phyloP scores from a whole-genome alignment of 2,797 vertebrate species.

The Lutjanus campechanus region DNA sequence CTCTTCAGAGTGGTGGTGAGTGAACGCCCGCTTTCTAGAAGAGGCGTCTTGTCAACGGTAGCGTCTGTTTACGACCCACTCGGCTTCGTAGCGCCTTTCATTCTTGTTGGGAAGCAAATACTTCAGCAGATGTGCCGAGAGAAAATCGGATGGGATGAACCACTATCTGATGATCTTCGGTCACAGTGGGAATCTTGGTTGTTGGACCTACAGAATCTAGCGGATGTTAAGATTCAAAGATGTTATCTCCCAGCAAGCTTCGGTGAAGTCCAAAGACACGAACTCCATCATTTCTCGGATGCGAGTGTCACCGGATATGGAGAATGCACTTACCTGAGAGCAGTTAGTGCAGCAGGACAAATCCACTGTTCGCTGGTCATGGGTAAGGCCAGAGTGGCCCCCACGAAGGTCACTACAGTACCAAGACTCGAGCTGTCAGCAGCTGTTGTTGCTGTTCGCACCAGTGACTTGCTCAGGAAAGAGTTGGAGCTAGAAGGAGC shows the following conservation, averaged over 20 bases:
- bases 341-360: neutral
- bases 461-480: neutral
- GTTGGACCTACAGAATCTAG: neutral
- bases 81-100: neutral
- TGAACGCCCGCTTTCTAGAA: neutral
- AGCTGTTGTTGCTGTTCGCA: neutral
- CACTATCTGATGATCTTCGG: neutral
- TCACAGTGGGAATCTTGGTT: conserved; percentile 20
- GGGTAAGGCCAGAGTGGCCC: conserved; percentile 26
- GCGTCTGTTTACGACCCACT: conserved; percentile 9
- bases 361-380: conserved; percentile 2
- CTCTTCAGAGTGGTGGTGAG: conserved; percentile 1
- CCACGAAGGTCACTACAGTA: conserved; percentile 31
- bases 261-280: accelerated
- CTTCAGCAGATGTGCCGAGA: conserved; percentile 15
- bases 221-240: neutral
- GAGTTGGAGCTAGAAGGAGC: conserved; percentile 2
- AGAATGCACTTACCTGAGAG: conserved; percentile 15
- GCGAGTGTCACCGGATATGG: conserved; percentile 27
- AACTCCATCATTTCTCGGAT: conserved; percentile 35
- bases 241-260: neutral
- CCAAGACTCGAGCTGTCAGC: conserved; percentile 24
- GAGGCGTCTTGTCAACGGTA: conserved; percentile 3
- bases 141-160: neutral
- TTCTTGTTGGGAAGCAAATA: conserved; percentile 9